These are phyloP conservation scores for Atractosteus spatula DNA, from an alignment of 2,113 vertebrate genomes.

Conservation along the genomic window DNA sequence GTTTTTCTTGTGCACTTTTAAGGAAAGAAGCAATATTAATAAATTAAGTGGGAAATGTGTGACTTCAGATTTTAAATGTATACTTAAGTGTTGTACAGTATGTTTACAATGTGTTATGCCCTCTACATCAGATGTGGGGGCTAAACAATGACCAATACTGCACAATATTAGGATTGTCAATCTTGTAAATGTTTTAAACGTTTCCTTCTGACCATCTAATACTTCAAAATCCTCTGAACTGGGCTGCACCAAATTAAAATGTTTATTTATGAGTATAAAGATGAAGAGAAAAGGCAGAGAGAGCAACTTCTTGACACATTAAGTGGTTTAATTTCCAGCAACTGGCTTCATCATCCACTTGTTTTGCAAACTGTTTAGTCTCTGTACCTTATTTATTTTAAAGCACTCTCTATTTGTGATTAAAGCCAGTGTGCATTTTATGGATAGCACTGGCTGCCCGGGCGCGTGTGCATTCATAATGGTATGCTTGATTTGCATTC, in stretches of 20 bases:
- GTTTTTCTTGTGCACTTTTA: too few relatives aligned
- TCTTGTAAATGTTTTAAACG: neutral
- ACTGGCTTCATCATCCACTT: slow-evolving; percentile 33
- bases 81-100: too few relatives aligned
- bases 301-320: neutral
- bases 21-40: too few relatives aligned
- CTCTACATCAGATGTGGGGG: too few relatives aligned
- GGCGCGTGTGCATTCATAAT: neutral
- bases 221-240: too few relatives aligned
- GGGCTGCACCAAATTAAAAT: neutral
- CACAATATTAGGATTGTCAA: neutral
- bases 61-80: too few relatives aligned
- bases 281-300: neutral
- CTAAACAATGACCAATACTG: too few relatives aligned
- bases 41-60: too few relatives aligned
- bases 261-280: slow-evolving; percentile 1
- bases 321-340: neutral
- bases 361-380: slow-evolving; percentile 25
- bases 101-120: too few relatives aligned
- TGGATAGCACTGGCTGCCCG: neutral
- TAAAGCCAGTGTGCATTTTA: neutral
- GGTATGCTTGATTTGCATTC: neutral
- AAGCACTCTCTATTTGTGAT: neutral
- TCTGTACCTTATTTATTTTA: neutral
- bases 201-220: neutral